Conservation (phyloP, 2,113 vertebrate genomes). For the Anolis carolinensis region DNA sequence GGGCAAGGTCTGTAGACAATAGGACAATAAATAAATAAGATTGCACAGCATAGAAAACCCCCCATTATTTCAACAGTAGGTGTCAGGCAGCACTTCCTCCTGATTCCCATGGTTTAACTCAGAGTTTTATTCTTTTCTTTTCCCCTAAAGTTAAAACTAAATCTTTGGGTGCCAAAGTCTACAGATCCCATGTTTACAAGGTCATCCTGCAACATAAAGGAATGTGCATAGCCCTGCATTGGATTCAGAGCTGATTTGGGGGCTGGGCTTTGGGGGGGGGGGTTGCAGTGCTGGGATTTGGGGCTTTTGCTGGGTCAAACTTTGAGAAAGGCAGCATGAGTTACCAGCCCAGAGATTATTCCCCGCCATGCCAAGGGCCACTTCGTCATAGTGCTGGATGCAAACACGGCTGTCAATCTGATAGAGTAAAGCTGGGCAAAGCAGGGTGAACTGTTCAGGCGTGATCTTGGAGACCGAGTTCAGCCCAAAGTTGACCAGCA, state of each 20-base stretch:
- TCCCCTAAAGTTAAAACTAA: background rate
- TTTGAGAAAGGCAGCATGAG: background rate
- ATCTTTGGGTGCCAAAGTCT: background rate
- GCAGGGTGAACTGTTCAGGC: constrained; percentile 80
- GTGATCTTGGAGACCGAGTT: constrained; percentile 75
- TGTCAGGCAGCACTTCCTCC: too few species aligned
- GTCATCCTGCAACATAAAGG: background rate
- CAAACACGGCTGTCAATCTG: constrained; percentile 88
- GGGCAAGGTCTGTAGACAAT: background rate
- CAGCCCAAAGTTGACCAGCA: constrained; percentile 84
- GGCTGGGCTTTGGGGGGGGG: background rate
- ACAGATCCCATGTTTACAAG: background rate
- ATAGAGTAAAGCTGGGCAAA: constrained; percentile 86
- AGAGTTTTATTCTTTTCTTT: background rate
- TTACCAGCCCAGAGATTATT: constrained; percentile 67
- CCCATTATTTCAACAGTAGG: background rate
- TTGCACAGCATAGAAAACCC: background rate
- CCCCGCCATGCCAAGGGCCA: constrained; percentile 19
- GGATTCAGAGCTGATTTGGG: too few species aligned
- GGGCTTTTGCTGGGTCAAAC: too few species aligned
- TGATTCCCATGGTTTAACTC: background rate
- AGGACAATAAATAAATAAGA: background rate
- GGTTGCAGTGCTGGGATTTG: background rate
- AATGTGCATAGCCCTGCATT: background rate
- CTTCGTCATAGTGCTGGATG: constrained; percentile 73